phyloP scores from a whole-genome alignment of 35 echinoderm and acorn worm species.

The Amphiura filiformis region DNA sequence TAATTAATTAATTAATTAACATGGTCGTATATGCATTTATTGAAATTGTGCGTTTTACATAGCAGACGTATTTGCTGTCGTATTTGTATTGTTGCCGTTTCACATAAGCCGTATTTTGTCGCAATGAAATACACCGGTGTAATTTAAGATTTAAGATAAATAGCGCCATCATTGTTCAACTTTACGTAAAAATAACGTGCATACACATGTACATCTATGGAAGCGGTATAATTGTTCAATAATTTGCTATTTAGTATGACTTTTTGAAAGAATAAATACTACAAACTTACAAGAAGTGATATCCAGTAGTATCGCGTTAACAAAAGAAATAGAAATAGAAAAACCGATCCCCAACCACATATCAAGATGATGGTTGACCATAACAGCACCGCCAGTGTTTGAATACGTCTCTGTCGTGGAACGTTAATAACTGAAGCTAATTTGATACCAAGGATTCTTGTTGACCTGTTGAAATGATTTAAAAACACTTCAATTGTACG shows the following conservation, averaged over 20 bases:
- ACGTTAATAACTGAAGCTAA: neutral
- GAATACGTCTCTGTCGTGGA: neutral
- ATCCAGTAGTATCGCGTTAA: neutral
- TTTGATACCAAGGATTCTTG: neutral
- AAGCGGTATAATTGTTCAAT: too few species aligned
- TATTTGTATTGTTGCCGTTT: neutral
- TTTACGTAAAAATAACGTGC: too few species aligned
- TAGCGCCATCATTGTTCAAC: too few species aligned
- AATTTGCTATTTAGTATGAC: neutral
- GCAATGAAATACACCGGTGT: neutral
- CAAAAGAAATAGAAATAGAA: neutral
- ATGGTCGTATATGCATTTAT: too few species aligned
- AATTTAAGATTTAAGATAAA: too few species aligned
- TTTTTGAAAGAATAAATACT: neutral
- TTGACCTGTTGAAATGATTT: neutral
- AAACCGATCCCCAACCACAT: neutral
- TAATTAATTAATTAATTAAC: too few species aligned
- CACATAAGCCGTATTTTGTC: neutral
- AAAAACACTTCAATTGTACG: too few species aligned
- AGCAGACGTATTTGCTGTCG: too few species aligned
- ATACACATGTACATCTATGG: too few species aligned
- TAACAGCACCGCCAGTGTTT: neutral
- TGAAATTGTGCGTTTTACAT: too few species aligned
- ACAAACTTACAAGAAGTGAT: neutral
- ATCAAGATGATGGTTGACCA: neutral